Evolutionary conservation across 2,888 invertebrate species (phyloP).

Genomic region (Spilosoma lubricipeda): DNA sequence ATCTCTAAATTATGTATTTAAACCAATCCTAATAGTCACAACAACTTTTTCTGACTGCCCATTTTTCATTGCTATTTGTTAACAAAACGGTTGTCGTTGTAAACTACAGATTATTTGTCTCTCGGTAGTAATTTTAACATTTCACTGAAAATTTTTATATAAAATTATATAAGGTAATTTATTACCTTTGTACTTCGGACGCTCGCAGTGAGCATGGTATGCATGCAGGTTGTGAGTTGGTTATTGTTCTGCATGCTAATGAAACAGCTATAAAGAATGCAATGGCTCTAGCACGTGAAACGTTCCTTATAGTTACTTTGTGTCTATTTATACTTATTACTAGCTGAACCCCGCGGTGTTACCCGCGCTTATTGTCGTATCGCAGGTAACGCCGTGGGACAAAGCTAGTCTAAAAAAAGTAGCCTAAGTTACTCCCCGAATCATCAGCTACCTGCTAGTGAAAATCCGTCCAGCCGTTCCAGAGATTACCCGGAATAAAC

Average conservation of each 20-base stretch:
- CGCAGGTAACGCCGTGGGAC: no score
- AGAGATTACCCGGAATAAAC: no score
- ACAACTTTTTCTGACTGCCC: background rate
- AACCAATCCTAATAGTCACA: background rate
- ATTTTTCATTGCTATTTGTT: background rate
- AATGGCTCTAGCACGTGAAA: slow-evolving; percentile 29
- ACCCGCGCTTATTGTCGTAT: no score
- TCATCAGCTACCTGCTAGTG: no score
- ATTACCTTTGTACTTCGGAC: slow-evolving; percentile 9
- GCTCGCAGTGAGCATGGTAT: slow-evolving; percentile 3
- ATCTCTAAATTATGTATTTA: background rate
- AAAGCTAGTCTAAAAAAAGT: no score
- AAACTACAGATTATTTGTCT: background rate
- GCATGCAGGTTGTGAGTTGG: slow-evolving; percentile 11
- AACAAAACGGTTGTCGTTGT: background rate
- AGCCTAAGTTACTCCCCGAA: no score
- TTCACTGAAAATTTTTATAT: background rate
- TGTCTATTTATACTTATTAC: slow-evolving; percentile 36
- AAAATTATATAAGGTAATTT: slow-evolving; percentile 2
- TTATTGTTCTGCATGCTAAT: slow-evolving; percentile 25
- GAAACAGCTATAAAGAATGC: slow-evolving; percentile 26
- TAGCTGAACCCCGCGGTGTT: no score
- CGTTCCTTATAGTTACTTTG: slow-evolving; percentile 19
- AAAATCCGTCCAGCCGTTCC: no score
- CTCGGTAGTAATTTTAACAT: background rate